Evolutionary conservation across 2,113 vertebrate genomes (phyloP).

Genomic region (Nyctereutes procyonoides): DNA sequence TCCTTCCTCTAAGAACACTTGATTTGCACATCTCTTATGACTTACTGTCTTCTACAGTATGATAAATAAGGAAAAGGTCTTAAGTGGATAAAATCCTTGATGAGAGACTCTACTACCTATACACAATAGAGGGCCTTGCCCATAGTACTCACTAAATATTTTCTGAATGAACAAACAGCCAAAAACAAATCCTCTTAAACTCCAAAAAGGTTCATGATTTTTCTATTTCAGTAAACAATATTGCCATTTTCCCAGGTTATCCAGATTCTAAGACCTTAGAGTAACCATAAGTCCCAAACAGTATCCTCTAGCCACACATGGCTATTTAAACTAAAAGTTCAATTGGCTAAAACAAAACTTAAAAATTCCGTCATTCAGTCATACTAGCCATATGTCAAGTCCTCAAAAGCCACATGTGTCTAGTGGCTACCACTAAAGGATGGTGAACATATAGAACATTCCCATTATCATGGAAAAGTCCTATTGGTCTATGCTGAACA

Average conservation of each 20-base stretch:
- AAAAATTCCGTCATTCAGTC: conserved; percentile 6
- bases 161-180: background rate
- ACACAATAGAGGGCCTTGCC: background rate
- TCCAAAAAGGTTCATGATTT: background rate
- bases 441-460: background rate
- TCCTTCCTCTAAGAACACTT: background rate
- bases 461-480: background rate
- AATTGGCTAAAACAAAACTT: conserved; percentile 47
- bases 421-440: background rate
- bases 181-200: conserved; percentile 1
- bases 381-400: background rate
- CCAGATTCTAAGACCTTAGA: background rate
- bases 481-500: background rate
- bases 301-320: background rate
- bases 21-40: background rate
- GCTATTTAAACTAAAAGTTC: conserved; percentile 31
- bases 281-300: background rate
- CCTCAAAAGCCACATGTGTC: background rate
- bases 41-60: background rate
- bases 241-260: background rate
- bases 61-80: background rate
- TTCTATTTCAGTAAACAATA: conserved; percentile 20
- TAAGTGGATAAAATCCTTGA: background rate
- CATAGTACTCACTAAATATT: background rate
- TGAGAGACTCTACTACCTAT: background rate